Base-by-base conservation (phyloP, 2,888 invertebrate species). In the Drosophila formosana region DNA sequence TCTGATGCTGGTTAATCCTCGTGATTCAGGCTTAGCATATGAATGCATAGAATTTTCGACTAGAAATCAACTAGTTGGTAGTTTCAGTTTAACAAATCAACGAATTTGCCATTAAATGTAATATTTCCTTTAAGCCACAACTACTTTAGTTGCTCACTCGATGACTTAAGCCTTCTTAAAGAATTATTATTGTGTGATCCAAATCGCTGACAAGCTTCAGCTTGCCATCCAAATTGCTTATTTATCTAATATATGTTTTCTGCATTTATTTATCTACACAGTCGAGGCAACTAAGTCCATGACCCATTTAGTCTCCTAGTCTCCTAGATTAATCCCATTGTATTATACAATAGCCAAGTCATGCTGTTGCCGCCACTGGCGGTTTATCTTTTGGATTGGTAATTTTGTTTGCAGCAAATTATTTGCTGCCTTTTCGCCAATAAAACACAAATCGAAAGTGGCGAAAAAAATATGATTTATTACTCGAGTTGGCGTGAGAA, bases 391-490 rank as follows among this genome's bases (percentile, higher is more conserved):
- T 25, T 13, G 41, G 8, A 43, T 58, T 57, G 43, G 18, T 50
- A 43, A 50, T 41, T 32, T 26, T 23, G 39, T 30, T 41, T 37
- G 37, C 13, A 25, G 34, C 34, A 56, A 46, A 9, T 41, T 51
- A 9, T 39, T 64, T 62, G 64, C 8, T 11, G 62, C 46, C 43
- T 26, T 62, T 58, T 67, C 23, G 23, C 23, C 25, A 25, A 45
- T 67, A 73, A 56, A 71, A 68, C 68, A 70, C 61, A 76, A 78
- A 78, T 66, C 76, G 63, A 66, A 72, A 75, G 64, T 62, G 58
- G 52, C 66, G 69, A 75, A 72, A 78, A 78, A 80, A 63, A 80
- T 64, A 76, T 78, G 80, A 80, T 78, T 78, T 80, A 76, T 78
- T 72, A 64, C 39, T 50, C 57, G 4, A 58, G 30, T 37, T 58